phyloP scores from a whole-genome alignment of 1,140 invertebrate genomes.

The Leucophenga varia region DNA sequence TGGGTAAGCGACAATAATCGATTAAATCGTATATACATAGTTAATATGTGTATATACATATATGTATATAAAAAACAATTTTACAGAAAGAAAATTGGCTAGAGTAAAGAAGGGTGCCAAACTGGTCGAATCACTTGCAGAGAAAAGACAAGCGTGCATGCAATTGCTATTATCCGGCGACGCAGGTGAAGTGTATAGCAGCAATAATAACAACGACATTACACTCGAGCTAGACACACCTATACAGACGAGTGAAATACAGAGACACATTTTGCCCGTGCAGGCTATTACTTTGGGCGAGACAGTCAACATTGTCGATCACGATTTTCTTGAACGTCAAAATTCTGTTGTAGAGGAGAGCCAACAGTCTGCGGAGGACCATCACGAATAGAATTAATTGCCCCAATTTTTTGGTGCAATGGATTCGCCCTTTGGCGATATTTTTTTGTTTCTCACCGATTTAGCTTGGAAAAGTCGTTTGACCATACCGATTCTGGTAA shows the following conservation, averaged over 20 bases:
- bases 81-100: slow-evolving; percentile 57
- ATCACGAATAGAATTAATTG: slow-evolving; percentile 11
- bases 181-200: slow-evolving; percentile 15
- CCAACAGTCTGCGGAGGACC: slow-evolving; percentile 5
- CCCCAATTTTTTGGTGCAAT: slow-evolving; percentile 25
- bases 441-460: slow-evolving; percentile 59
- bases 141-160: slow-evolving; percentile 58
- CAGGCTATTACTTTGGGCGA: slow-evolving; percentile 59
- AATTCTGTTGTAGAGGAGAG: slow-evolving; percentile 13
- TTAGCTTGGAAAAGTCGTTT: slow-evolving; percentile 59
- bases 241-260: slow-evolving; percentile 46
- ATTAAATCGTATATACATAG: neutral
- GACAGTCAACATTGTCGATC: slow-evolving; percentile 57
- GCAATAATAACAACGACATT: slow-evolving; percentile 11
- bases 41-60: neutral
- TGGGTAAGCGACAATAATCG: slow-evolving; percentile 24
- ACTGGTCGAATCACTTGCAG: slow-evolving; percentile 56
- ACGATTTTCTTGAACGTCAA: slow-evolving; percentile 55
- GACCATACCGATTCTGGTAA: slow-evolving; percentile 58
- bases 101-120: slow-evolving; percentile 57
- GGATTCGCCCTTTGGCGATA: slow-evolving; percentile 48
- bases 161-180: slow-evolving; percentile 47
- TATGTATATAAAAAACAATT: neutral
- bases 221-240: slow-evolving; percentile 54
- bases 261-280: slow-evolving; percentile 56